phyloP scores from a whole-genome alignment of 2,797 vertebrate genomes.

The Tapirus indicus region DNA sequence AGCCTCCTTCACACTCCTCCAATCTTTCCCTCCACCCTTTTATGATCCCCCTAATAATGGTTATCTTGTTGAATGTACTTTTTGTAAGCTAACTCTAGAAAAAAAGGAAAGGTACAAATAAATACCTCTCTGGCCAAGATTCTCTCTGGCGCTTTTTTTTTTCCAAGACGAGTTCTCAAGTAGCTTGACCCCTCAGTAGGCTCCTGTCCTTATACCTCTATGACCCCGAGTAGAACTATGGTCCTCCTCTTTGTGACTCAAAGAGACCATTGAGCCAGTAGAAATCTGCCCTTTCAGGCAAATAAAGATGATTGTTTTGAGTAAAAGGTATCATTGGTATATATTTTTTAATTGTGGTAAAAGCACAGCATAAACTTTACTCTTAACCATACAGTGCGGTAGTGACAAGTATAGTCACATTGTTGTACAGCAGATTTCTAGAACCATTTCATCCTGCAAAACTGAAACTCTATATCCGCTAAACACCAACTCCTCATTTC shows the following conservation, averaged over 20 bases:
- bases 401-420: neutral
- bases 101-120: neutral
- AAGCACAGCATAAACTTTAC: neutral
- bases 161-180: neutral
- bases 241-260: neutral
- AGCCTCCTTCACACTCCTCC: neutral
- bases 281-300: conserved; percentile 38
- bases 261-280: neutral
- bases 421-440: neutral
- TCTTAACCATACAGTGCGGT: neutral
- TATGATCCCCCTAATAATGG: neutral
- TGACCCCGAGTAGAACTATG: neutral
- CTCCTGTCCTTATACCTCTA: neutral
- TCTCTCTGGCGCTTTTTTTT: neutral
- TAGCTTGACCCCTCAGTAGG: neutral
- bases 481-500: neutral
- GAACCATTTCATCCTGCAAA: conserved; percentile 29
- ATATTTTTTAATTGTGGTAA: neutral
- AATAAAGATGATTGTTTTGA: conserved; percentile 13
- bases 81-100: neutral
- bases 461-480: neutral
- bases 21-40: neutral
- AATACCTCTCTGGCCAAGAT: neutral
- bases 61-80: neutral
- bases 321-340: neutral